These are phyloP conservation scores for Hyposmocoma kahamanoa DNA, from an alignment of 1,140 invertebrate genomes.

Conservation along the genomic window DNA sequence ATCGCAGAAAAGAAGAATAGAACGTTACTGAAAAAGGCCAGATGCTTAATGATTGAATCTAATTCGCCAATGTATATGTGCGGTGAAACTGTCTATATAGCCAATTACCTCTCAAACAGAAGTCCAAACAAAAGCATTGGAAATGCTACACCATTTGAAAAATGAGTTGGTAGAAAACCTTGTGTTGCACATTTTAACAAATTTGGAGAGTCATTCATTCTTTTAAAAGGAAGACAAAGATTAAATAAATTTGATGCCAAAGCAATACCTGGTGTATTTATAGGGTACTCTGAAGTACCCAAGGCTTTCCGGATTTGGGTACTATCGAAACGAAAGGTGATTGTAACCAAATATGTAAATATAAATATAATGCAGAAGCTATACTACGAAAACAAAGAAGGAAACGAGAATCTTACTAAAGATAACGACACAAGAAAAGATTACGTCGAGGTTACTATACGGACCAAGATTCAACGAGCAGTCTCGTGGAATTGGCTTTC, in stretches of 20 bases:
- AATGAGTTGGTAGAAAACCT: conserved; percentile 6
- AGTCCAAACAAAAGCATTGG: not conserved
- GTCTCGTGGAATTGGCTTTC: too few relatives aligned
- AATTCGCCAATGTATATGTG: conserved; percentile 46
- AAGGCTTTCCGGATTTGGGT: conserved; percentile 29
- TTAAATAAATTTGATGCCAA: not conserved
- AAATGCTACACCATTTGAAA: not conserved
- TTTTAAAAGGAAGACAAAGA: not conserved
- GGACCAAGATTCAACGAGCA: too few relatives aligned
- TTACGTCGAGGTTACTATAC: too few relatives aligned
- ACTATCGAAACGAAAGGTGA: conserved; percentile 20
- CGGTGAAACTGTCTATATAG: conserved; percentile 62
- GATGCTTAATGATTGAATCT: conserved; percentile 27
- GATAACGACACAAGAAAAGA: too few relatives aligned
- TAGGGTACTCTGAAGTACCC: conserved; percentile 24
- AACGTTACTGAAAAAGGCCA: conserved; percentile 18
- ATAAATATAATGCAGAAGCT: too few relatives aligned
- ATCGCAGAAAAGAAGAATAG: conserved; percentile 21
- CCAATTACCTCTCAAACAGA: conserved; percentile 7
- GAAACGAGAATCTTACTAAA: too few relatives aligned
- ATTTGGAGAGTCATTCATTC: not conserved
- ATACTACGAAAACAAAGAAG: too few relatives aligned
- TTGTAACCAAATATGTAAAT: conserved; percentile 21
- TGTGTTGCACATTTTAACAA: conserved; percentile 1
- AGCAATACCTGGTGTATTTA: not conserved